Evolutionary conservation across 1,140 invertebrate genomes (phyloP).

Genomic region (Helicoverpa armigera): DNA sequence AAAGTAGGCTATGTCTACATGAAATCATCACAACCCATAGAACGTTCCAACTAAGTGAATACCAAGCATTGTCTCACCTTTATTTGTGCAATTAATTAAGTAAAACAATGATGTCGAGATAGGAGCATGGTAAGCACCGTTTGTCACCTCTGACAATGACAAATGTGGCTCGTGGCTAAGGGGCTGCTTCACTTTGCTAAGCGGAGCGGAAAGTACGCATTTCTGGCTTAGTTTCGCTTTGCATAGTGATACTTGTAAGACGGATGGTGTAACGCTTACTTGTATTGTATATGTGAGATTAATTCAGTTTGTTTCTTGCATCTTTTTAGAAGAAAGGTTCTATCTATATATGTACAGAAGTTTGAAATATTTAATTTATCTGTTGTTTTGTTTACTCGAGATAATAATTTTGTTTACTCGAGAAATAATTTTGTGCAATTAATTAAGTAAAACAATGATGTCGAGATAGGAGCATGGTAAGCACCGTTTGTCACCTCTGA

Average conservation of each 20-base stretch:
- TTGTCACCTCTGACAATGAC: conserved; percentile 16
- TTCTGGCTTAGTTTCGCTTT: neutral
- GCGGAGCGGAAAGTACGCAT: neutral
- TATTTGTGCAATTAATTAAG: conserved; percentile 31
- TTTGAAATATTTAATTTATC: no score
- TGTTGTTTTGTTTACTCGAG: no score
- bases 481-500: no score
- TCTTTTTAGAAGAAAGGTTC: no score
- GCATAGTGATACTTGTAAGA: neutral
- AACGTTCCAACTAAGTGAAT: conserved; percentile 17
- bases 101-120: conserved; percentile 32
- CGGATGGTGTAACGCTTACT: no score
- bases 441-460: no score
- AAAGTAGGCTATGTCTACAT: neutral
- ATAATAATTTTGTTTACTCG: no score
- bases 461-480: no score
- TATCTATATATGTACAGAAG: no score
- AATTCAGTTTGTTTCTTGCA: no score
- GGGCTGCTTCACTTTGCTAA: neutral
- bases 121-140: conserved; percentile 3
- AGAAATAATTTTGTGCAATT: no score
- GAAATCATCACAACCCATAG: neutral
- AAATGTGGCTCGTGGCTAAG: neutral
- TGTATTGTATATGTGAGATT: no score
- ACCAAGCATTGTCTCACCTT: neutral